phyloP scores from a whole-genome alignment of 2,113 vertebrate genomes.

The Peromyscus polionotus region DNA sequence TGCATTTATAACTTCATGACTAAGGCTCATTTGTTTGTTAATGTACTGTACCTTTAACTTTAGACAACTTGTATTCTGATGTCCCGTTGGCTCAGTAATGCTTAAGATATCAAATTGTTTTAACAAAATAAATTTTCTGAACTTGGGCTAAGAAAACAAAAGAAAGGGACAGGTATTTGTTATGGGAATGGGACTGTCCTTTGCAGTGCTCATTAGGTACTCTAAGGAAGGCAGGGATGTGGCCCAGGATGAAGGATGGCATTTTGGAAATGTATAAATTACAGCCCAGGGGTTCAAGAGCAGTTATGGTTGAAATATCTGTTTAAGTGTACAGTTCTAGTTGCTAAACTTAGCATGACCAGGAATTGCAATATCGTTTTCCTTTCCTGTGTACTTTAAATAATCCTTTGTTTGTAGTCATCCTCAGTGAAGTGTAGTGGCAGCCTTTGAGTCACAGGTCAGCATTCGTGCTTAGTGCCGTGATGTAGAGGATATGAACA shows the following conservation, averaged over 20 bases:
- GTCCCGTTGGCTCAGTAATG: constrained; percentile 97
- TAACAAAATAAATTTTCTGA: constrained; percentile 91
- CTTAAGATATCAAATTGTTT: constrained; percentile 97
- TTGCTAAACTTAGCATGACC: neutral
- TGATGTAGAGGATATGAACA: neutral
- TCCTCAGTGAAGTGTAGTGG: neutral
- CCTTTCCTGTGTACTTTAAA: neutral
- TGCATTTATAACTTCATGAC: constrained; percentile 95
- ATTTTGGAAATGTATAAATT: neutral
- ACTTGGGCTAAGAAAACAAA: neutral
- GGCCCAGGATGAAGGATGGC: neutral
- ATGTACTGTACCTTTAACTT: constrained; percentile 99
- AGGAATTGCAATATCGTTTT: neutral
- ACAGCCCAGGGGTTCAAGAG: neutral
- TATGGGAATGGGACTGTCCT: neutral
- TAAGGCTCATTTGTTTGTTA: constrained; percentile 99
- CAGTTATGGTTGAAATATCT: neutral
- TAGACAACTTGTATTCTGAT: constrained; percentile 97
- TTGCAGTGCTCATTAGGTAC: neutral
- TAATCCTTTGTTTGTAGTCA: neutral
- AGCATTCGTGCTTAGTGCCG: neutral
- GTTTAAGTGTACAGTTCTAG: neutral
- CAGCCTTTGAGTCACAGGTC: neutral
- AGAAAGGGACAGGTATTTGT: neutral
- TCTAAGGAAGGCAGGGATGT: neutral